Conservation (phyloP, 2,888 invertebrate genomes). For the Orthosia incerta region DNA sequence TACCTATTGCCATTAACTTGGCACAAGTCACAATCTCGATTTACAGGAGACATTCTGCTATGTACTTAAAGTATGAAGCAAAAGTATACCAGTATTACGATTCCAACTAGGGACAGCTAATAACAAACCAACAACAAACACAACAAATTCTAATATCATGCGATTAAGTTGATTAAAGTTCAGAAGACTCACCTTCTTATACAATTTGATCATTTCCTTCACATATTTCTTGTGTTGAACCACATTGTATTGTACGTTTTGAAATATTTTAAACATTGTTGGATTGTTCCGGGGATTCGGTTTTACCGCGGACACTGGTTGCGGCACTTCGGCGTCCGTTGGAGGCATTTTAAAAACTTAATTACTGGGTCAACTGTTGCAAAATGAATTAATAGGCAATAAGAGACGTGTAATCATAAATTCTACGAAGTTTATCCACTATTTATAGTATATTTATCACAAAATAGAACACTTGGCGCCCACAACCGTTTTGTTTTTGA, state of each 20-base stretch:
- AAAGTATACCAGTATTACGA: background rate
- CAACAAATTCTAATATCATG: too few species aligned
- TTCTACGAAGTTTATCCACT: background rate
- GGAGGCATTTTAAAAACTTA: conserved; percentile 75
- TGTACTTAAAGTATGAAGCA: background rate
- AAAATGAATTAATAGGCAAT: background rate
- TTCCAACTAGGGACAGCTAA: background rate
- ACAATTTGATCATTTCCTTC: conserved; percentile 92
- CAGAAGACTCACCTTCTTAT: conserved; percentile 89
- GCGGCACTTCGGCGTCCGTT: conserved; percentile 74
- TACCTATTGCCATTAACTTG: too few species aligned
- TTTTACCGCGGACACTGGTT: conserved; percentile 71
- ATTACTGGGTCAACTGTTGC: background rate
- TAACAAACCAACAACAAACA: background rate
- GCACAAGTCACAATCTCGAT: background rate
- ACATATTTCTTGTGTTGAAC: conserved; percentile 92
- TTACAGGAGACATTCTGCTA: background rate
- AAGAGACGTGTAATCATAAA: background rate
- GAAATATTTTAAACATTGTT: conserved; percentile 90
- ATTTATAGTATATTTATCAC: too few species aligned
- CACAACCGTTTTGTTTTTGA: conserved; percentile 53
- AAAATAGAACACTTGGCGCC: background rate
- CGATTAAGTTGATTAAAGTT: background rate
- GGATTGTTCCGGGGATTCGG: conserved; percentile 86
- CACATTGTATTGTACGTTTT: conserved; percentile 92